phyloP scores from a whole-genome alignment of 2,888 invertebrate species.

The Gymnocheta viridis region DNA sequence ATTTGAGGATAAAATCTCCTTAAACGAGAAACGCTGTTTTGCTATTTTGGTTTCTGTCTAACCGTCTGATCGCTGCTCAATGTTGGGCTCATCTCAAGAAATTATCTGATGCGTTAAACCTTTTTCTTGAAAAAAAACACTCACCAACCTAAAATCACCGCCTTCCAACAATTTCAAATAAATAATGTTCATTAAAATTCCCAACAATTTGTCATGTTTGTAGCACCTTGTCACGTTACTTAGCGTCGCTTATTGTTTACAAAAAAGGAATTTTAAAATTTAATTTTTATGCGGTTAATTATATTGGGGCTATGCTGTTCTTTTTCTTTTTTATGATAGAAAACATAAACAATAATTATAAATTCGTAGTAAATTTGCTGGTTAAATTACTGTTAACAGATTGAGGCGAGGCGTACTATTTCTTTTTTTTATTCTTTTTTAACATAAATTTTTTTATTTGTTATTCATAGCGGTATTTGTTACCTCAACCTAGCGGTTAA shows the following conservation, averaged over 20 bases:
- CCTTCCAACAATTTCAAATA: background rate
- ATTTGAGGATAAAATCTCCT: too few relatives aligned
- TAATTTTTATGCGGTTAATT: slow-evolving; percentile 58
- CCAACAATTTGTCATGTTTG: slow-evolving; percentile 33
- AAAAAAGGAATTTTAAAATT: background rate
- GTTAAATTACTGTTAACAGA: slow-evolving; percentile 61
- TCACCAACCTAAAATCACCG: background rate
- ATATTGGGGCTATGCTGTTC: background rate
- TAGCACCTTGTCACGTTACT: slow-evolving; percentile 34
- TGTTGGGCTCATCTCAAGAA: background rate
- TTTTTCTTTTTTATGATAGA: slow-evolving; percentile 15
- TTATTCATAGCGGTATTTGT: slow-evolving; percentile 67
- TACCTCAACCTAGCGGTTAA: slow-evolving; percentile 65
- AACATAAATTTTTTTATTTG: slow-evolving; percentile 45
- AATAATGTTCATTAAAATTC: slow-evolving; percentile 41
- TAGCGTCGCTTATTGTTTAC: background rate
- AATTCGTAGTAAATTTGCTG: slow-evolving; percentile 51
- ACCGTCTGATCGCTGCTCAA: too few relatives aligned
- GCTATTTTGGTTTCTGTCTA: too few relatives aligned
- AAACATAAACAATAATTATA: slow-evolving; percentile 26
- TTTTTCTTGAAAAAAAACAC: background rate
- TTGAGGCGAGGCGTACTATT: slow-evolving; percentile 12
- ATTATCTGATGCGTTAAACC: background rate
- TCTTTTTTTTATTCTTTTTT: background rate
- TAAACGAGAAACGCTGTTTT: too few relatives aligned